These are phyloP conservation scores for Cremastobaeus sp. DNA, from an alignment of 2,888 invertebrate species.

Conservation along the genomic window DNA sequence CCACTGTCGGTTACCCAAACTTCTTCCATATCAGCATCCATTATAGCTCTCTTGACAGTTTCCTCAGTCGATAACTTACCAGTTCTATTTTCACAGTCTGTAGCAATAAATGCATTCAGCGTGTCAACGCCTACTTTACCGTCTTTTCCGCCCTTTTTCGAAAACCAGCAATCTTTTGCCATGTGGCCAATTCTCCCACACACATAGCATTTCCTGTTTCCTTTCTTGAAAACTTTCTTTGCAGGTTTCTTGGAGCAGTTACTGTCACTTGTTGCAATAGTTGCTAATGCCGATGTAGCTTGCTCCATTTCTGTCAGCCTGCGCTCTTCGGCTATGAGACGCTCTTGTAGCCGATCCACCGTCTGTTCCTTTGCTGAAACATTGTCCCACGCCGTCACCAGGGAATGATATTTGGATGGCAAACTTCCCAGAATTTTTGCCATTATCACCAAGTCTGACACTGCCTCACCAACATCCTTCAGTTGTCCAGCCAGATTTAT, in stretches of 20 bases:
- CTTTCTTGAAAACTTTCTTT: no score
- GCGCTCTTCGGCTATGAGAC: slow-evolving; percentile 50
- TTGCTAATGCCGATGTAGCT: slow-evolving; percentile 22
- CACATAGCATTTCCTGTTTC: no score
- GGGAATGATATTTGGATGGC: slow-evolving; percentile 58
- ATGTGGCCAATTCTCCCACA: no score
- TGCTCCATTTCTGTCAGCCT: slow-evolving; percentile 23
- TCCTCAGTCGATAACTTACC: no score
- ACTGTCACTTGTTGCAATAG: not conserved
- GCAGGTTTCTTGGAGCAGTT: no score
- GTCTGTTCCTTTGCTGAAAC: slow-evolving; percentile 47
- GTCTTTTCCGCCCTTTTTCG: slow-evolving; percentile 5
- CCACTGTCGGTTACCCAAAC: no score
- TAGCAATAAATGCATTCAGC: no score
- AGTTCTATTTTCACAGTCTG: no score
- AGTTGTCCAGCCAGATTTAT: slow-evolving; percentile 61
- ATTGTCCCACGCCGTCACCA: slow-evolving; percentile 65
- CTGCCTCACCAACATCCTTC: slow-evolving; percentile 60
- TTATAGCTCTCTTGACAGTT: no score
- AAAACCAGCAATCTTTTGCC: no score
- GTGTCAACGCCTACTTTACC: no score
- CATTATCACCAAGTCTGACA: slow-evolving; percentile 57
- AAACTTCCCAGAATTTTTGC: slow-evolving; percentile 65
- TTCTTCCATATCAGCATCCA: no score
- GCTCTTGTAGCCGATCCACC: slow-evolving; percentile 21